A percentile compares a stretch with the other conserved stretches of the same genome.
Evolutionary conservation across 2,113 vertebrate genomes (phyloP).

Genomic region (Meles meles): DNA sequence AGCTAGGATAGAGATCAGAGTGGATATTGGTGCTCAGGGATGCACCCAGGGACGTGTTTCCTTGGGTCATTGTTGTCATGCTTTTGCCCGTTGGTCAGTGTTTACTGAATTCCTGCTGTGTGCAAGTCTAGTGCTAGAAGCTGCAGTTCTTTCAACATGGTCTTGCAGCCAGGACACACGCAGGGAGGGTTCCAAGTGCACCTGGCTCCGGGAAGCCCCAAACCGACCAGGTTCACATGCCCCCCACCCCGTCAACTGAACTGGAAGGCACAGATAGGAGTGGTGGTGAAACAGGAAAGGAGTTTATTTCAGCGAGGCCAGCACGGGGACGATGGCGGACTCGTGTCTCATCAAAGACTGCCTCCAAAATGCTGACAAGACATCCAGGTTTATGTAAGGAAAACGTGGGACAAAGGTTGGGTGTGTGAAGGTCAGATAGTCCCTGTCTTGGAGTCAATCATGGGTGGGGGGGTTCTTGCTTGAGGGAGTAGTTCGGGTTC

Average conservation of each 20-base stretch:
- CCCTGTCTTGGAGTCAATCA: background rate
- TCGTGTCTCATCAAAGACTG: background rate
- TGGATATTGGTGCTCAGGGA: background rate
- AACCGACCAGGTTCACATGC: background rate
- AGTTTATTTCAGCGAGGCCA: background rate
- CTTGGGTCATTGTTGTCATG: rapidly evolving
- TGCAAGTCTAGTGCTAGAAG: rapidly evolving
- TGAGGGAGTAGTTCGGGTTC: background rate
- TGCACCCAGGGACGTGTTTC: rapidly evolving
- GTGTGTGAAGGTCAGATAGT: background rate
- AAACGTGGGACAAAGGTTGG: background rate
- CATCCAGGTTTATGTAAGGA: background rate
- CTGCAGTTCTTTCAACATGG: background rate
- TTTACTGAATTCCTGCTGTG: background rate
- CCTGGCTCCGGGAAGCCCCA: background rate
- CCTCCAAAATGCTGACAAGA: background rate
- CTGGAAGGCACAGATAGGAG: background rate
- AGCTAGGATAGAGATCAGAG: background rate
- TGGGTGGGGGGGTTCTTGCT: background rate
- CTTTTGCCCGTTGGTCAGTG: rapidly evolving
- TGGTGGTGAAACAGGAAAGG: background rate
- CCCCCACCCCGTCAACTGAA: background rate
- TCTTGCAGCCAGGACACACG: background rate
- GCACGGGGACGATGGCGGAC: background rate
- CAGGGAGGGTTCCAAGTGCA: background rate